Evolutionary conservation across 2,888 invertebrate genomes (phyloP).

Genomic region (Clusia tigrina): DNA sequence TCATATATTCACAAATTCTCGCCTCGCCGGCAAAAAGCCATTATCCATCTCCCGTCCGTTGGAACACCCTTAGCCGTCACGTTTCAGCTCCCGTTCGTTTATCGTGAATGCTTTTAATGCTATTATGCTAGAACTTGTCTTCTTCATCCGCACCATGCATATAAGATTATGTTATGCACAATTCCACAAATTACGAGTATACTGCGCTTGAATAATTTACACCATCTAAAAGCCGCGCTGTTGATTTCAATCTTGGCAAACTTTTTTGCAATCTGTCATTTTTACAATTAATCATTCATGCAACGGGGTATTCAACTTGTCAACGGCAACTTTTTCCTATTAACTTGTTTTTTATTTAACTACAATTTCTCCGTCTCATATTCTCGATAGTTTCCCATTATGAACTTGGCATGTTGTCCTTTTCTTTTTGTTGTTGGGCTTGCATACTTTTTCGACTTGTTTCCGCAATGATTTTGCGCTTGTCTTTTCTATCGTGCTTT

Average conservation of each 20-base stretch:
- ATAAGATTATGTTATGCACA: no score
- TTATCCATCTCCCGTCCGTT: no score
- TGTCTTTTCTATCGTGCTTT: not conserved
- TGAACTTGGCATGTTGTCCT: constrained; percentile 1
- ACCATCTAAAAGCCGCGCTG: not conserved
- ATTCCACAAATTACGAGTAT: no score
- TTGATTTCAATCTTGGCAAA: not conserved
- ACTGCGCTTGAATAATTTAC: not conserved
- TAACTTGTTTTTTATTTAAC: not conserved
- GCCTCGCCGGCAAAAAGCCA: no score
- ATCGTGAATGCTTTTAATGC: no score
- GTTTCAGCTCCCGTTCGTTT: no score
- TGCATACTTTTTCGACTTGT: not conserved
- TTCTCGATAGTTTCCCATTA: not conserved
- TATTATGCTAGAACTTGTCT: no score
- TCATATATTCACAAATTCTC: no score
- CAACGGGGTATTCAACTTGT: not conserved
- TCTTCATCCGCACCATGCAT: no score
- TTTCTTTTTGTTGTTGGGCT: not conserved
- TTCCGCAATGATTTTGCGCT: not conserved
- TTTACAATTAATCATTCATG: not conserved
- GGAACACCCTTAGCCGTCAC: no score
- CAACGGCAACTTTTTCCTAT: not conserved
- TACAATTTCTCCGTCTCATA: not conserved
- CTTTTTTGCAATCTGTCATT: not conserved